These are phyloP conservation scores for Caenorhabditis imperialis DNA, from an alignment of 2,888 invertebrate species.

Conservation along the genomic window DNA sequence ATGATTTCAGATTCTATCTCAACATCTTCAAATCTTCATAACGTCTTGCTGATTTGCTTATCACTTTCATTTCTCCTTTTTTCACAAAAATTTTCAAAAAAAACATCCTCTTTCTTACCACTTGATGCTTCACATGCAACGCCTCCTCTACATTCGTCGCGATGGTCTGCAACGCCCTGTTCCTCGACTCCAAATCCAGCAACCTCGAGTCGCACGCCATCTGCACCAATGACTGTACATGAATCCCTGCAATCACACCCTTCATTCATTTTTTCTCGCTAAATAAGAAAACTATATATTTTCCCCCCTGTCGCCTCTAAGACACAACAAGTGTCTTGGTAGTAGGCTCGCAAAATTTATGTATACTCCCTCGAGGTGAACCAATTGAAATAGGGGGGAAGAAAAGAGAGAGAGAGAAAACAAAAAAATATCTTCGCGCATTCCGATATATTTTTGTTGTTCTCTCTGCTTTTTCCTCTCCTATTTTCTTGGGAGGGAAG, in stretches of 20 bases:
- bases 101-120: conserved; percentile 59
- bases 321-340: conserved; percentile 16
- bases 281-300: conserved; percentile 29
- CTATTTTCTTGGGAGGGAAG: conserved; percentile 8
- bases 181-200: conserved; percentile 76
- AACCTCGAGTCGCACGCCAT: conserved; percentile 78
- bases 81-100: too few species aligned
- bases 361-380: conserved; percentile 52
- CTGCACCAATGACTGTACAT: conserved; percentile 78
- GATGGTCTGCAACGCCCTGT: conserved; percentile 76
- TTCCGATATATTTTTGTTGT: conserved; percentile 45
- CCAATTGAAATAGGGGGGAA: conserved; percentile 45
- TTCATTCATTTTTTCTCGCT: neutral
- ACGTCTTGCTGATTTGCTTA: too few species aligned
- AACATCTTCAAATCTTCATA: too few species aligned
- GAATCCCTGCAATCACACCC: conserved; percentile 72
- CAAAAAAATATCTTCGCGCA: too few species aligned
- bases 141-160: conserved; percentile 78
- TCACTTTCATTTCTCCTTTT: too few species aligned
- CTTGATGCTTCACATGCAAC: conserved; percentile 78
- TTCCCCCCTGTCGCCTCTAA: too few species aligned
- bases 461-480: conserved; percentile 8
- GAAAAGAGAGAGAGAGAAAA: too few species aligned
- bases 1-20: too few species aligned
- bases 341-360: conserved; percentile 28